These are phyloP conservation scores for Periphyllus acericola DNA, from an alignment of 2,888 invertebrate genomes.

Conservation along the genomic window DNA sequence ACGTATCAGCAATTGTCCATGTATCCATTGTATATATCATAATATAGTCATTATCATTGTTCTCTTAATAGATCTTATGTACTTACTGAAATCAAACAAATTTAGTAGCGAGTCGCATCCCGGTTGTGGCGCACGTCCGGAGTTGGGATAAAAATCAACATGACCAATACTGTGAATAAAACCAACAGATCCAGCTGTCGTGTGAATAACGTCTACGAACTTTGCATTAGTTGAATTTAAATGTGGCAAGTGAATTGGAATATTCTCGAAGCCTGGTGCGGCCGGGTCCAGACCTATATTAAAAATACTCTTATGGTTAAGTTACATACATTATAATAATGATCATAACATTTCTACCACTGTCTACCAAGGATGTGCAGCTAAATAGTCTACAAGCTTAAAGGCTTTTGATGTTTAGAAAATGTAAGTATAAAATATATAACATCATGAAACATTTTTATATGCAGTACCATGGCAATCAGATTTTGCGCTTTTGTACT, in stretches of 20 bases:
- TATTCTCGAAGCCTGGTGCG: constrained; percentile 65
- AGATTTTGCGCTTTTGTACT: no score
- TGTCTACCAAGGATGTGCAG: no score
- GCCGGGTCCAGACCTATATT: constrained; percentile 53
- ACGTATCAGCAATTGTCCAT: no score
- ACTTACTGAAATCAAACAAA: constrained; percentile 58
- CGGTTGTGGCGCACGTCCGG: constrained; percentile 64
- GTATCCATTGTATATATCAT: no score
- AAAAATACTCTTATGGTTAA: not conserved
- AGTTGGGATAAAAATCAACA: constrained; percentile 66
- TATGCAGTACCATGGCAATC: no score
- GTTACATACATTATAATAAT: no score
- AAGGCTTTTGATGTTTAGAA: not conserved
- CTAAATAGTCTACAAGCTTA: no score
- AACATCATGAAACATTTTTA: not conserved
- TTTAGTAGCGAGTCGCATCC: constrained; percentile 57
- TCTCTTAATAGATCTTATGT: not conserved
- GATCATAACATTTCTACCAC: no score
- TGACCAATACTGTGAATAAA: constrained; percentile 65
- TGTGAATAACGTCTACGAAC: constrained; percentile 66
- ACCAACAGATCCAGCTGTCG: constrained; percentile 65
- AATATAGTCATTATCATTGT: no score
- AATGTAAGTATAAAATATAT: not conserved
- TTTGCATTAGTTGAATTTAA: constrained; percentile 49
- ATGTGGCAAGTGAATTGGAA: constrained; percentile 63